phyloP scores from a whole-genome alignment of 1,140 invertebrate genomes.

The Streblospio benedicti region DNA sequence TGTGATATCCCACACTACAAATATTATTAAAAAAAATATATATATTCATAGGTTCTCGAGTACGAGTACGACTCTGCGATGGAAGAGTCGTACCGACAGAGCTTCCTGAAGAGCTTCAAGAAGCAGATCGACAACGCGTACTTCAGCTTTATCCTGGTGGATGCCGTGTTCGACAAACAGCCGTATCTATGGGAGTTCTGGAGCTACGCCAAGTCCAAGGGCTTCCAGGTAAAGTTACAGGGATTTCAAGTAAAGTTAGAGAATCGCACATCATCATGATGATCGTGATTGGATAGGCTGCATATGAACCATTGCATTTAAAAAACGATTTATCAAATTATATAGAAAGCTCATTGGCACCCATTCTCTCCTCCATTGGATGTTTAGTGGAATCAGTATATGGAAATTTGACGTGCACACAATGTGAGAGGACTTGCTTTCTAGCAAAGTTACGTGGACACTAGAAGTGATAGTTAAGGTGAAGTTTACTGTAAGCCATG shows the following conservation, averaged over 20 bases:
- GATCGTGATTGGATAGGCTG: no score
- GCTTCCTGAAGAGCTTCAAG: conserved; percentile 80
- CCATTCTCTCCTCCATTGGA: not conserved
- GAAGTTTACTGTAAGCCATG: not conserved
- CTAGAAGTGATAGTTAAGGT: not conserved
- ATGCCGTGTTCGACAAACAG: conserved; percentile 65
- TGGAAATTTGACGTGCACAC: not conserved
- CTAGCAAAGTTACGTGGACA: not conserved
- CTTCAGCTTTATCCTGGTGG: conserved; percentile 86
- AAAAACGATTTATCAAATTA: not conserved
- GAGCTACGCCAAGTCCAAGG: conserved; percentile 74
- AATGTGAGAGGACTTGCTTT: not conserved
- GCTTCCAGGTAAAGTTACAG: conserved; percentile 66
- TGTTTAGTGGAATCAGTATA: not conserved
- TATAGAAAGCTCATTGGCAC: not conserved
- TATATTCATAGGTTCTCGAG: conserved; percentile 61
- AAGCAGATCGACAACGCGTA: conserved; percentile 84
- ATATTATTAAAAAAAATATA: no score
- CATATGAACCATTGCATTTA: not conserved
- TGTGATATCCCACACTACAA: no score
- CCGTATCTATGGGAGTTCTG: conserved; percentile 73
- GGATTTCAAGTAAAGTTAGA: not conserved
- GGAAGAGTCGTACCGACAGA: conserved; percentile 71
- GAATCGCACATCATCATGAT: no score
- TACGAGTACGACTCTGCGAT: conserved; percentile 83